phyloP scores from a whole-genome alignment of 2,797 vertebrate species.

The Yasuhikotakia modesta region DNA sequence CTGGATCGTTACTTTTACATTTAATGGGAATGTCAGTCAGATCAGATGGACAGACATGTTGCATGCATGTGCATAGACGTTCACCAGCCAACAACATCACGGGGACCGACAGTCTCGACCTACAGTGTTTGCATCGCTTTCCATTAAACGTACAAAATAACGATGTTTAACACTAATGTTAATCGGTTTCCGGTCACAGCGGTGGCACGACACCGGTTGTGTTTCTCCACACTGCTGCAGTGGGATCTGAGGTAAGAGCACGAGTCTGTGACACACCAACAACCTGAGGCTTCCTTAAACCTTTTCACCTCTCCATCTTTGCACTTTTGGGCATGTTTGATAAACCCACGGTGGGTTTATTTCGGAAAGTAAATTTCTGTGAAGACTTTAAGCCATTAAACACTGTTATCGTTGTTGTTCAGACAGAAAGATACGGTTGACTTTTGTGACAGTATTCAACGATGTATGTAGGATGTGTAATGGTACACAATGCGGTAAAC shows the following conservation, averaged over 20 bases:
- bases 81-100: neutral
- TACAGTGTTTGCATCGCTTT: slow-evolving; percentile 7
- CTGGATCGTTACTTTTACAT: neutral
- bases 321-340: neutral
- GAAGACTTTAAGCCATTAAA: neutral
- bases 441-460: neutral
- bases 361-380: neutral
- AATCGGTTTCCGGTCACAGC: slow-evolving; percentile 16
- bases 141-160: neutral
- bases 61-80: too few species aligned
- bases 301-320: slow-evolving; percentile 12
- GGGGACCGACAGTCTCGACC: neutral
- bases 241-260: slow-evolving; percentile 25
- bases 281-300: slow-evolving; percentile 25
- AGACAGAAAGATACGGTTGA: neutral
- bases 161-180: slow-evolving; percentile 25
- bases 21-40: neutral
- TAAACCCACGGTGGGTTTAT: neutral
- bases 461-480: neutral
- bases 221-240: slow-evolving; percentile 37
- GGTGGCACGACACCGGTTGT: slow-evolving; percentile 21
- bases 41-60: neutral
- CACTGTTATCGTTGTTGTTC: neutral
- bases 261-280: slow-evolving; percentile 28
- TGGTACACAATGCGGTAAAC: neutral